Evolutionary conservation across 2,888 invertebrate species (phyloP), one percentile per base, ranked within the genome.

Genomic region (Maniola hyperantus): DNA sequence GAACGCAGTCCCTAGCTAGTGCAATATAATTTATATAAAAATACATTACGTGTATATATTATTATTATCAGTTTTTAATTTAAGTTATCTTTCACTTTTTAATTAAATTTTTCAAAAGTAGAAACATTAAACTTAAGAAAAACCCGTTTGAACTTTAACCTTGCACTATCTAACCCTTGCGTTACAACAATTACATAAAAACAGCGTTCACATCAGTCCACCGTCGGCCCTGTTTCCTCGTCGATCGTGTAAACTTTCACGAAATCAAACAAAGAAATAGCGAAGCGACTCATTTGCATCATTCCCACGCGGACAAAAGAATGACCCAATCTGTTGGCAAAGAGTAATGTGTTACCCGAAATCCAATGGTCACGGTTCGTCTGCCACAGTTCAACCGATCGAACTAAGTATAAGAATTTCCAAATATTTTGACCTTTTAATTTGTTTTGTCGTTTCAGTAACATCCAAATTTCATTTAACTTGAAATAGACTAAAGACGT

Each of bases 231-330:
- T 85, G 87, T 89, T 91, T 89, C 91, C 89, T 88, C 86, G 84
- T 88, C 91, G 88, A 90, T 91, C 91, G 91, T 89, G 90, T 91
- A 89, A 89, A 92, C 91, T 91, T 91, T 91, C 91, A 91, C 91
- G 90, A 91, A 90, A 91, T 91, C 91, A 91, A 91, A 91, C 91
- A 91, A 91, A 91, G 91, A 91, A 90, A 91, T 90, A 89, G 90
- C 87, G 87, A 89, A 86, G 84, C 79, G 79, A 83, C 88, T 91
- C 91, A 91, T 91, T 92, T 91, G 87, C 91, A 92, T 92, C 85
- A 82, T 91, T 92, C 91, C 89, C 91, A 92, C 88, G 88, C 87
- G 88, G 88, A 92, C 91, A 92, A 92, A 84, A 88, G 91, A 91
- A 90, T 90, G 88, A 86, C 87, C 90, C 87, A 88, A 90, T 89